phyloP scores from a whole-genome alignment of 2,113 vertebrate genomes.

The Daboia siamensis region DNA sequence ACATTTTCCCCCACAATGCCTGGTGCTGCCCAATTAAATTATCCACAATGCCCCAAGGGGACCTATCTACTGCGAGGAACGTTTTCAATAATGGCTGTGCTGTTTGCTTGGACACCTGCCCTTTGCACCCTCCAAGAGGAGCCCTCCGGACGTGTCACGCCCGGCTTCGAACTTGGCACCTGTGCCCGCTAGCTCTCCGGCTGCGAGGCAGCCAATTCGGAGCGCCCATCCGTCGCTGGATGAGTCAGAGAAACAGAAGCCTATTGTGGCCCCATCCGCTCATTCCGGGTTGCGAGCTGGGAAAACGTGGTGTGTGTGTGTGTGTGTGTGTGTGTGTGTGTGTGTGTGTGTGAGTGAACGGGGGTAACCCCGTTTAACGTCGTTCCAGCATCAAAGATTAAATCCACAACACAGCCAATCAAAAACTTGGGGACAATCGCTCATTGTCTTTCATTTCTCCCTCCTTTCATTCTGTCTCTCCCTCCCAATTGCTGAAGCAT shows the following conservation, averaged over 20 bases:
- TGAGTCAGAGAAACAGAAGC: background rate
- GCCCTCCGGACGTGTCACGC: background rate
- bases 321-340: background rate
- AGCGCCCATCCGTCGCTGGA: background rate
- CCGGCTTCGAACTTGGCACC: background rate
- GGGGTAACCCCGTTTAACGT: background rate
- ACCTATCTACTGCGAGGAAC: background rate
- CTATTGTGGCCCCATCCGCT: background rate
- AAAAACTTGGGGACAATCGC: background rate
- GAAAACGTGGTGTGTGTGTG: background rate
- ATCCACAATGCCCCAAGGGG: background rate
- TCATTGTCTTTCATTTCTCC: too few relatives aligned
- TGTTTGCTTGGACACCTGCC: background rate
- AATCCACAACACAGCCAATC: background rate
- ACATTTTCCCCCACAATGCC: background rate
- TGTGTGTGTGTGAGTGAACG: background rate
- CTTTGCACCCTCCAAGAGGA: background rate
- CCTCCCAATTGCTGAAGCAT: background rate
- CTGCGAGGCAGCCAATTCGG: background rate
- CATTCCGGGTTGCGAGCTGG: too few relatives aligned
- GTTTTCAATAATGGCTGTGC: background rate
- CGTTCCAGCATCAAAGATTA: background rate
- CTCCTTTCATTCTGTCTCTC: background rate
- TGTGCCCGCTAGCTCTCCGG: background rate
- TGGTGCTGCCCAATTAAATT: background rate